Conservation (phyloP, 2,888 invertebrate species). For the Eristalinus aeneus region DNA sequence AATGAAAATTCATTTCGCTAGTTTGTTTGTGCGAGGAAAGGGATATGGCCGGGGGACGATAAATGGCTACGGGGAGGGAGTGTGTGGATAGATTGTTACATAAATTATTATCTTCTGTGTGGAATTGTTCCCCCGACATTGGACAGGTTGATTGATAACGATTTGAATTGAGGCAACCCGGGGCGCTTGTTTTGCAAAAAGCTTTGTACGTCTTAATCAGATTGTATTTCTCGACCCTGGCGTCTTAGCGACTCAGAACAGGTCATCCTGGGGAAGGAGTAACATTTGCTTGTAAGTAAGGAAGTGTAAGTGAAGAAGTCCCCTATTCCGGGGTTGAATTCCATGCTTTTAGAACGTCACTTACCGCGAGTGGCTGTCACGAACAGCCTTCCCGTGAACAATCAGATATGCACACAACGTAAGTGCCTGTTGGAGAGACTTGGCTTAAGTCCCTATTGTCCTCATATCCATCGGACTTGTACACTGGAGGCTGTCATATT, state of each 20-base stretch:
- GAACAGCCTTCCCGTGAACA: too few relatives aligned
- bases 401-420: too few relatives aligned
- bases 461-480: too few relatives aligned
- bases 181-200: constrained; percentile 5
- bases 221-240: not conserved
- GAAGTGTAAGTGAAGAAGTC: too few relatives aligned
- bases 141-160: constrained; percentile 66
- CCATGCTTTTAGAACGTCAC: too few relatives aligned
- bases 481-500: too few relatives aligned
- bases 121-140: constrained; percentile 52
- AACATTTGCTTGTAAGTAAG: too few relatives aligned
- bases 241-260: not conserved
- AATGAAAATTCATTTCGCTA: constrained; percentile 38
- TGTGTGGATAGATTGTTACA: constrained; percentile 41
- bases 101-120: constrained; percentile 59
- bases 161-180: constrained; percentile 38
- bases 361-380: too few relatives aligned
- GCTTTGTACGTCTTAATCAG: not conserved
- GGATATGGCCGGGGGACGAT: not conserved
- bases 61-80: not conserved
- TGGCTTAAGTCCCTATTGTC: too few relatives aligned
- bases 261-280: not conserved
- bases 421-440: too few relatives aligned
- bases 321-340: too few relatives aligned
- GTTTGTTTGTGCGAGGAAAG: constrained; percentile 14